Conservation (phyloP, 1,140 invertebrate species). For the Penaeus vannamei region DNA sequence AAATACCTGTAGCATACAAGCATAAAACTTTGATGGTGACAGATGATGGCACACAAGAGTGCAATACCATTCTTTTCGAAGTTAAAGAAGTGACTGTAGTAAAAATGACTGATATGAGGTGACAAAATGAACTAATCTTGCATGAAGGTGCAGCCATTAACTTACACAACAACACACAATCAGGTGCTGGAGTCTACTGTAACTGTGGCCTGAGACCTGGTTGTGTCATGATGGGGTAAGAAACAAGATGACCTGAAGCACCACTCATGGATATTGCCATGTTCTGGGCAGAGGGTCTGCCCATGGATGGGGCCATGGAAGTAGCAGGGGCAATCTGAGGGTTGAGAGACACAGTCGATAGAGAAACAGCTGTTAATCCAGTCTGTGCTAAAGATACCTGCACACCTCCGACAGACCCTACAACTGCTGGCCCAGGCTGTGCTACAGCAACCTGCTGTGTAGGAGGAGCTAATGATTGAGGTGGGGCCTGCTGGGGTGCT, state of each 20-base stretch:
- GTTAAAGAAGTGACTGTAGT: too few species aligned
- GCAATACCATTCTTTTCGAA: too few species aligned
- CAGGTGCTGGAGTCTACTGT: slow-evolving; percentile 31
- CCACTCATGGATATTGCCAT: slow-evolving; percentile 65
- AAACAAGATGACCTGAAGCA: slow-evolving; percentile 56
- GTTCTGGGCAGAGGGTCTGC: slow-evolving; percentile 54
- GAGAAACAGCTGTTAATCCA: slow-evolving; percentile 22
- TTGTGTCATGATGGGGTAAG: slow-evolving; percentile 64
- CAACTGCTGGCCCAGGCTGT: slow-evolving; percentile 51
- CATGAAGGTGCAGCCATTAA: too few species aligned
- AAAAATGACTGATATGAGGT: neutral
- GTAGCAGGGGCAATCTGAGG: slow-evolving; percentile 59
- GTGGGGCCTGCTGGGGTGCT: slow-evolving; percentile 54
- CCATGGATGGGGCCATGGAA: slow-evolving; percentile 62
- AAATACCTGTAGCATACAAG: too few species aligned
- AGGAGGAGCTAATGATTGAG: slow-evolving; percentile 50
- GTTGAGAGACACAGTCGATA: slow-evolving; percentile 61
- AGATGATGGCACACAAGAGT: too few species aligned
- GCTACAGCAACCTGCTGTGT: slow-evolving; percentile 57
- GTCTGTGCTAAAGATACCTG: slow-evolving; percentile 57
- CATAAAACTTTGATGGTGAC: too few species aligned
- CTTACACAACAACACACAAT: too few species aligned
- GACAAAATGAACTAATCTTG: too few species aligned
- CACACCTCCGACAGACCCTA: slow-evolving; percentile 55
- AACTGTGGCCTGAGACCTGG: slow-evolving; percentile 60